phyloP scores from a whole-genome alignment of 2,888 invertebrate genomes.

The Acrobeloides nanus region DNA sequence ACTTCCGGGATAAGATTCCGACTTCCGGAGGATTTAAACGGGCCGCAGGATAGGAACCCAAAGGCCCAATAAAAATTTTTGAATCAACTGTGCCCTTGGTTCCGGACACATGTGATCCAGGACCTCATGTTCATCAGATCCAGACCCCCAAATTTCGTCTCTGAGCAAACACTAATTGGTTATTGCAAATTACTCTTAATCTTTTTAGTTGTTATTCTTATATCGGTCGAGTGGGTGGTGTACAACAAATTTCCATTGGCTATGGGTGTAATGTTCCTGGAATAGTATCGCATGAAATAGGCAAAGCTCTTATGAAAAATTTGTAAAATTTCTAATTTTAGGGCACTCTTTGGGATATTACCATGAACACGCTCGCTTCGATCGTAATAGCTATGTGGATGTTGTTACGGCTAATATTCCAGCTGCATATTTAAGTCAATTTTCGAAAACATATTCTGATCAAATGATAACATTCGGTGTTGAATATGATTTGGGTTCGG shows the following conservation, averaged over 20 bases:
- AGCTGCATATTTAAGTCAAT: conserved; percentile 24
- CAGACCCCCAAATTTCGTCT: no score
- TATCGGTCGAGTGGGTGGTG: conserved; percentile 31
- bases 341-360: conserved; percentile 50
- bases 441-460: conserved; percentile 32
- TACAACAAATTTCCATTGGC: conserved; percentile 48
- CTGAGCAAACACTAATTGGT: no score
- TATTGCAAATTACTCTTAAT: no score
- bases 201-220: conserved; percentile 44
- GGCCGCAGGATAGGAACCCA: background rate
- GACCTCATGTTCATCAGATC: no score
- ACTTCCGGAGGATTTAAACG: no score
- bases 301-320: conserved; percentile 19
- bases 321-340: no score
- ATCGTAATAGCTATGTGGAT: conserved; percentile 40
- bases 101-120: no score
- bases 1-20: no score
- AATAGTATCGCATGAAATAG: conserved; percentile 50
- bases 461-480: conserved; percentile 38
- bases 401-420: conserved; percentile 33
- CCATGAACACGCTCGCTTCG: conserved; percentile 48
- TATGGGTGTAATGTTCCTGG: conserved; percentile 42
- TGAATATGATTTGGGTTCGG: conserved; percentile 43
- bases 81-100: no score
- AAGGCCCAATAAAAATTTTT: no score